Base-by-base conservation (phyloP, 2,888 invertebrate genomes). In the Polydesmus complanatus region DNA sequence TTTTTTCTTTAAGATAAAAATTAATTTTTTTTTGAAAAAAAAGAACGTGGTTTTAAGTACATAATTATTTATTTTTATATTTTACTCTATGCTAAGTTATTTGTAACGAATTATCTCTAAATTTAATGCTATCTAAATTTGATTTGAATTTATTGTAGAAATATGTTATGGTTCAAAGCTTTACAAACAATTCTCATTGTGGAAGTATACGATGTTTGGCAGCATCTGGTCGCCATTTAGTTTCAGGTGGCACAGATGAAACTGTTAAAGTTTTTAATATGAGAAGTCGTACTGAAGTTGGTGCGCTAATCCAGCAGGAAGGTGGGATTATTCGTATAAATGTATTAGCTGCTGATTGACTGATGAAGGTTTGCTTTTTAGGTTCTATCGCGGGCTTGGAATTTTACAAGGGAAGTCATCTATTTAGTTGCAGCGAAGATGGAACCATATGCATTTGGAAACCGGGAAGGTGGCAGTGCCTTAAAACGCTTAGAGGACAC, bases 191-290 rank as follows among this genome's bases (percentile, higher is more conserved):
- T 70, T 86, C 88, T 23, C 95, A 95, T 71, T 80, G 82, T 63
- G 83, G 86, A 21, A 86, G 90, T 65, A 78, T 96, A 18, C 81
- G 88, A 69, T 81, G 84, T 65, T 72, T 92, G 1, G 81, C 86
- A 0, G 77, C 82, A 8, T 81, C 80, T 18, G 83, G 82, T 1
- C 82, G 81, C 69, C 85, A 84, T 72, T 72, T 94, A 56, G 92
- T 90, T 0, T 88, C 91, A 1, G 93, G 92, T 8, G 88, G 89
- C 56, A 83, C 87, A 1, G 95, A 96, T 74, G 95, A 95, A 75
- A 83, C 85, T 64, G 84, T 95, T 59, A 83, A 86, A 58, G 77
- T 96, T 2, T 89, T 91, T 66, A 87, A 93, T 71, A 80, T 96
- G 77, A 81, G 81, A 65, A 79, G 79, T 0, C 80, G 90, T 47